Conservation (phyloP, 2,797 vertebrate species). For the Phrynocephalus vlangalii region DNA sequence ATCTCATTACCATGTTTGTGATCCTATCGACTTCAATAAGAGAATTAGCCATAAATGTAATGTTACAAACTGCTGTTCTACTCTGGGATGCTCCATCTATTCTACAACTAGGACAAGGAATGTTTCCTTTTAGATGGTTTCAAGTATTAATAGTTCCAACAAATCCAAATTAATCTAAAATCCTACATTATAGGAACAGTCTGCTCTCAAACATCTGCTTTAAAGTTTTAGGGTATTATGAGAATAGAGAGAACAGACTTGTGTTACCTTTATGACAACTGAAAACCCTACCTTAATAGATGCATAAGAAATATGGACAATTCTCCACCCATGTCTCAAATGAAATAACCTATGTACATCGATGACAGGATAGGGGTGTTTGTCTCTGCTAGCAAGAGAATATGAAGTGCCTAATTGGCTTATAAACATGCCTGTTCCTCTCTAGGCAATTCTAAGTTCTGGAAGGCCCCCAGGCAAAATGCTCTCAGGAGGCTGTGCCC, state of each 20-base stretch:
- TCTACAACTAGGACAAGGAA: slow-evolving; percentile 38
- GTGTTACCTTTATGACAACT: not conserved
- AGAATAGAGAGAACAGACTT: not conserved
- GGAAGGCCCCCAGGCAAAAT: not conserved
- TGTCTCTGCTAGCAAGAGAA: too few species aligned
- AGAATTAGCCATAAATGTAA: not conserved
- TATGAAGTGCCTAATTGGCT: not conserved
- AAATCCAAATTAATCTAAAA: slow-evolving; percentile 34
- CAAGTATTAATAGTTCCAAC: not conserved
- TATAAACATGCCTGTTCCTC: not conserved
- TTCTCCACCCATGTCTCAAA: not conserved
- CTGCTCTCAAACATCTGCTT: not conserved
- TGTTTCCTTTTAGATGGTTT: not conserved
- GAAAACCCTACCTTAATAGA: not conserved
- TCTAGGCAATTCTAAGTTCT: not conserved
- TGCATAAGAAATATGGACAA: not conserved
- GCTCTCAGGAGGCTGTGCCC: not conserved
- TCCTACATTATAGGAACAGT: not conserved
- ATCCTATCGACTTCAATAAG: not conserved
- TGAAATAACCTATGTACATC: not conserved
- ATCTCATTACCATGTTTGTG: not conserved
- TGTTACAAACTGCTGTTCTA: slow-evolving; percentile 40
- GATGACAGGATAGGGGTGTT: not conserved
- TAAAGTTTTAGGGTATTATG: not conserved
- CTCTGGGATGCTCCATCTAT: slow-evolving; percentile 6